phyloP scores from a whole-genome alignment of 2,113 vertebrate genomes.

The Laticauda colubrina region DNA sequence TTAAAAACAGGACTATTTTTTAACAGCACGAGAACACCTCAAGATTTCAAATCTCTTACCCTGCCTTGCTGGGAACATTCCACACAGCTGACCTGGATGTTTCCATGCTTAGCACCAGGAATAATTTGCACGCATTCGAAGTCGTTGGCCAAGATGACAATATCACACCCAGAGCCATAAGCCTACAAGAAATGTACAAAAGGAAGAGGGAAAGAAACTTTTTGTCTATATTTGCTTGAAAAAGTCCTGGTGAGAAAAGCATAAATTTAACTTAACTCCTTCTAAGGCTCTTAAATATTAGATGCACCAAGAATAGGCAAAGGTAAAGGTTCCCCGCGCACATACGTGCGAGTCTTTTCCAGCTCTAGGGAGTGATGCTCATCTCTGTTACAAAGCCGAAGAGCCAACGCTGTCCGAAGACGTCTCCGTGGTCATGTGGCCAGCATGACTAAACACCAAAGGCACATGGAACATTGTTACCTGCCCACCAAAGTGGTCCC shows the following conservation, averaged over 20 bases:
- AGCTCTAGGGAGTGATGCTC: too few relatives aligned
- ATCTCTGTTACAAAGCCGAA: too few relatives aligned
- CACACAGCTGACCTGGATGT: slow-evolving; percentile 98
- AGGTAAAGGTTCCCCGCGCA: too few relatives aligned
- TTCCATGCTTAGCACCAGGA: slow-evolving; percentile 98
- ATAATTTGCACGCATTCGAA: slow-evolving; percentile 99
- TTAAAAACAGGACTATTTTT: background rate
- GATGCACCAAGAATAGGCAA: background rate
- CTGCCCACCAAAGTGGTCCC: too few relatives aligned
- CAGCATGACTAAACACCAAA: too few relatives aligned
- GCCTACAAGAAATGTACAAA: slow-evolving; percentile 71
- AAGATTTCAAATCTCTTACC: slow-evolving; percentile 76
- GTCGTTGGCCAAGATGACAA: slow-evolving; percentile 93
- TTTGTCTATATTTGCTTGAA: background rate
- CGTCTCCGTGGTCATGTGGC: too few relatives aligned
- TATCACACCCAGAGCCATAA: slow-evolving; percentile 96
- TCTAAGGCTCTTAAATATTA: background rate
- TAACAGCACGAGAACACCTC: too few relatives aligned
- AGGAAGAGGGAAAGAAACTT: too few relatives aligned
- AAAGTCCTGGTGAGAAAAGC: background rate
- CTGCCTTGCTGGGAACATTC: slow-evolving; percentile 95
- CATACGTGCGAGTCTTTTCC: too few relatives aligned
- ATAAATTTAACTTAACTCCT: background rate
- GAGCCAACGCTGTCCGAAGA: too few relatives aligned
- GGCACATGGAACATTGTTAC: too few relatives aligned